phyloP scores from a whole-genome alignment of 2,888 invertebrate genomes.

The Formica aserva region DNA sequence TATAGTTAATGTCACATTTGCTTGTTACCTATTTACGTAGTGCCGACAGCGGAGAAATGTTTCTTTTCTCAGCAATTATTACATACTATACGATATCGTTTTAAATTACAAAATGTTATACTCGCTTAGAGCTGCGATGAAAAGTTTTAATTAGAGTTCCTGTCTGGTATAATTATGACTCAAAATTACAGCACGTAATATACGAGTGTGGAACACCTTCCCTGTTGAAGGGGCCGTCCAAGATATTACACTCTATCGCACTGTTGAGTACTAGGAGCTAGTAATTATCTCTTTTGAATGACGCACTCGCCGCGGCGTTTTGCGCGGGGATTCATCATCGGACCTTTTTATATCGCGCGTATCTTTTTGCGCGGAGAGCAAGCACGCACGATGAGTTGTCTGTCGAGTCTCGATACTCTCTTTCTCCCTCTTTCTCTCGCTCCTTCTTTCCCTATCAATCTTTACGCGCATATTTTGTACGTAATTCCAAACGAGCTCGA shows the following conservation, averaged over 20 bases:
- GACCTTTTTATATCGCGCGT: conserved; percentile 32
- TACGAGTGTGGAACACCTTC: conserved; percentile 49
- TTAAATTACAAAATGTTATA: conserved; percentile 53
- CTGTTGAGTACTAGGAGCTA: conserved; percentile 51
- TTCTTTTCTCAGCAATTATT: conserved; percentile 9
- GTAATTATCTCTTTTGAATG: conserved; percentile 57
- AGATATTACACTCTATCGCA: conserved; percentile 52
- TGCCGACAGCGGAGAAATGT: background rate
- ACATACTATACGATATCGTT: conserved; percentile 33
- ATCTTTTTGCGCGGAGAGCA: background rate
- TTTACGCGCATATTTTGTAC: conserved; percentile 57
- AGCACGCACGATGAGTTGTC: background rate
- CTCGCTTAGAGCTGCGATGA: conserved; percentile 59
- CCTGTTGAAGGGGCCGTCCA: conserved; percentile 39
- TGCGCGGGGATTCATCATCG: conserved; percentile 44
- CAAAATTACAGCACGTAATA: conserved; percentile 51
- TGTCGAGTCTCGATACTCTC: background rate
- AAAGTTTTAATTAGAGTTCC: conserved; percentile 70
- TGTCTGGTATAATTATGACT: conserved; percentile 52
- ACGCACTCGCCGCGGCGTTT: conserved; percentile 42
- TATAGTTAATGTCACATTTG: background rate
- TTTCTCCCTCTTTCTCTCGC: background rate
- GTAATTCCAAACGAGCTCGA: conserved; percentile 57
- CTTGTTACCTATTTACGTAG: background rate
- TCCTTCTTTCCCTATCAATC: conserved; percentile 7